Conservation (phyloP, 2,888 invertebrate genomes). For the Drosophila demipolita region DNA sequence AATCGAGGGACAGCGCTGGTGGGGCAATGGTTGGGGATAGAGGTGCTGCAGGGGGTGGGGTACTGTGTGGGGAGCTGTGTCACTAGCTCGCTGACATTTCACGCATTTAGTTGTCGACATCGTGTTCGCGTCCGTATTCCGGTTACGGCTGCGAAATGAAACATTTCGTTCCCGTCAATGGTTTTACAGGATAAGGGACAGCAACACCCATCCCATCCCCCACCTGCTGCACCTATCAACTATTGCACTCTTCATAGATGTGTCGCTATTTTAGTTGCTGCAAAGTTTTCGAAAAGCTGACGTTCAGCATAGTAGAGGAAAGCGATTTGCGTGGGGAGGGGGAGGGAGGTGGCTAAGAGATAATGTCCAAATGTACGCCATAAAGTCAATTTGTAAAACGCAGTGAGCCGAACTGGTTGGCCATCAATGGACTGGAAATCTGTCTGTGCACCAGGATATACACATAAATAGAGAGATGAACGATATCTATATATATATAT, state of each 20-base stretch:
- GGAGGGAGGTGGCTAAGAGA: conserved; percentile 2
- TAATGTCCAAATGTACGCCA: conserved; percentile 54
- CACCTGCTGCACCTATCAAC: not conserved
- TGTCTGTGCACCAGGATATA: conserved; percentile 38
- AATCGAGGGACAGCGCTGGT: conserved; percentile 9
- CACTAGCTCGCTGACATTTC: conserved; percentile 46
- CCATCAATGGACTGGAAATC: conserved; percentile 74
- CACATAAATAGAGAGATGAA: conserved; percentile 23
- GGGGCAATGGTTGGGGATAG: not conserved
- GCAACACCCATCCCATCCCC: not conserved
- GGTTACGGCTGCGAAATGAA: conserved; percentile 51
- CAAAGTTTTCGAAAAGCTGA: conserved; percentile 55
- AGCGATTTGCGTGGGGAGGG: not conserved
- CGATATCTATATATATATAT: conserved; percentile 8
- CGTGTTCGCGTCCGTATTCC: not conserved
- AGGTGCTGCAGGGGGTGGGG: not conserved
- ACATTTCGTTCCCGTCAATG: conserved; percentile 35
- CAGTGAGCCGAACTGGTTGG: conserved; percentile 48
- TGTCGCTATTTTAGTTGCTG: conserved; percentile 67
- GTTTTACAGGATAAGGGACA: conserved; percentile 49
- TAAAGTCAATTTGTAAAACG: conserved; percentile 74
- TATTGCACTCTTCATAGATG: conserved; percentile 63
- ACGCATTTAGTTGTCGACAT: conserved; percentile 52
- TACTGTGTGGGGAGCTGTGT: conserved; percentile 17
- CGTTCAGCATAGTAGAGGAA: not conserved